phyloP scores from a whole-genome alignment of 2,888 invertebrate genomes.

The Anarsia innoxiella region DNA sequence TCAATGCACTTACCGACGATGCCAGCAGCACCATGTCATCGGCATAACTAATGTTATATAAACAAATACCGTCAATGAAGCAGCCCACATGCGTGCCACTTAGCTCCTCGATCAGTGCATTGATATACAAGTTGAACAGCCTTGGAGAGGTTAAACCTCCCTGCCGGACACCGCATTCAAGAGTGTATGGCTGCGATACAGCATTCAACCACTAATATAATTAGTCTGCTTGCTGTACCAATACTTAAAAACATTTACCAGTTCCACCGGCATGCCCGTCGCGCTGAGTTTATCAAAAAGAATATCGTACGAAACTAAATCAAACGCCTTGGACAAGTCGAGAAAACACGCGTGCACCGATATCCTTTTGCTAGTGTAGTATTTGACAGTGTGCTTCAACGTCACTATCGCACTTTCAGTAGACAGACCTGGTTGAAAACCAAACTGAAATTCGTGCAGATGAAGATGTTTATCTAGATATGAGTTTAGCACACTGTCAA shows the following conservation, averaged over 20 bases:
- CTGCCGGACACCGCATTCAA: background rate
- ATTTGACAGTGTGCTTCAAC: slow-evolving; percentile 2
- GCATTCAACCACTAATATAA: background rate
- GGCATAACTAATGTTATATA: background rate
- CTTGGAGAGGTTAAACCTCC: background rate
- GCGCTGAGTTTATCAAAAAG: background rate
- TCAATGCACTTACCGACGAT: background rate
- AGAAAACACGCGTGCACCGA: slow-evolving; percentile 3
- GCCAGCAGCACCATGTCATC: slow-evolving; percentile 1
- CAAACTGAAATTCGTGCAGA: background rate
- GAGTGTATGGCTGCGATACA: background rate
- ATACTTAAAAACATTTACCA: background rate
- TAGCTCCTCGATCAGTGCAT: background rate
- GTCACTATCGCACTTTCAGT: slow-evolving; percentile 1
- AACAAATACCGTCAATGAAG: background rate
- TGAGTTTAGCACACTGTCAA: slow-evolving; percentile 1
- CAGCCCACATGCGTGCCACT: background rate
- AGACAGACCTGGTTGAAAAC: background rate
- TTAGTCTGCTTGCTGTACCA: slow-evolving; percentile 2
- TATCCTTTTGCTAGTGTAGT: background rate
- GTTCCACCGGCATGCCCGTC: background rate
- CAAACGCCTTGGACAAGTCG: slow-evolving; percentile 5
- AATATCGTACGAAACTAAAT: slow-evolving; percentile 2
- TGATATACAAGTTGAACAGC: background rate
- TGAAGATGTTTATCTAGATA: background rate